Evolutionary conservation across 2,888 invertebrate genomes (phyloP).

Genomic region (Plagiodera versicolora): DNA sequence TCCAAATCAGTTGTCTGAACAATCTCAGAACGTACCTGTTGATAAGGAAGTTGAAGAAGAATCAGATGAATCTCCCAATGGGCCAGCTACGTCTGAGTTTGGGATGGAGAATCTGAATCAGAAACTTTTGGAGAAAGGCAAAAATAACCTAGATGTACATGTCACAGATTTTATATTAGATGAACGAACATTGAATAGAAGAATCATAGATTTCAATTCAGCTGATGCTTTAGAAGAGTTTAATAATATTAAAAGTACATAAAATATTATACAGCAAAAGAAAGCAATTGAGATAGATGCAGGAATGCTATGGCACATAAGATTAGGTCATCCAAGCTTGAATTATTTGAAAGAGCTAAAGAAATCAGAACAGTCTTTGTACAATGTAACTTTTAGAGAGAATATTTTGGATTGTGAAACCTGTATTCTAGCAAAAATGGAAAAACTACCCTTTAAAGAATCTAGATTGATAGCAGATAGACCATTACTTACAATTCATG

Average conservation of each 20-base stretch:
- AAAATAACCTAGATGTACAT: too few relatives aligned
- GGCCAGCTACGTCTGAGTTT: constrained; percentile 1
- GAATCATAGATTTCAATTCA: constrained; percentile 5
- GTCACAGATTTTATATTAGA: not conserved
- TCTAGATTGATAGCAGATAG: constrained; percentile 21
- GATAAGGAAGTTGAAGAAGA: not conserved
- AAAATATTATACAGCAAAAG: too few relatives aligned
- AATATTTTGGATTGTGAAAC: constrained; percentile 32
- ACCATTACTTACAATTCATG: constrained; percentile 33
- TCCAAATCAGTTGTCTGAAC: constrained; percentile 22
- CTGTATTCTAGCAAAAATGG: constrained; percentile 29
- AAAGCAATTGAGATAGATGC: too few relatives aligned
- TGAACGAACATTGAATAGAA: constrained; percentile 4
- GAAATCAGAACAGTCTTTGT: constrained; percentile 26
- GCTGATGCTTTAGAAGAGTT: constrained; percentile 7
- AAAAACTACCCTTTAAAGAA: constrained; percentile 31
- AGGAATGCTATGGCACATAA: constrained; percentile 32
- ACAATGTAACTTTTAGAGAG: constrained; percentile 31
- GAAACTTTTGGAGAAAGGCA: too few relatives aligned
- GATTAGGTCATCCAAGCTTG: constrained; percentile 35
- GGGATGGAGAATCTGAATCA: constrained; percentile 12
- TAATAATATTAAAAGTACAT: not conserved
- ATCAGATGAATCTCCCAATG: not conserved
- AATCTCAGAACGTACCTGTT: constrained; percentile 12
- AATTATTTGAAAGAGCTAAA: constrained; percentile 33